phyloP scores from a whole-genome alignment of 2,888 invertebrate species.

The Mactromeris polynyma region DNA sequence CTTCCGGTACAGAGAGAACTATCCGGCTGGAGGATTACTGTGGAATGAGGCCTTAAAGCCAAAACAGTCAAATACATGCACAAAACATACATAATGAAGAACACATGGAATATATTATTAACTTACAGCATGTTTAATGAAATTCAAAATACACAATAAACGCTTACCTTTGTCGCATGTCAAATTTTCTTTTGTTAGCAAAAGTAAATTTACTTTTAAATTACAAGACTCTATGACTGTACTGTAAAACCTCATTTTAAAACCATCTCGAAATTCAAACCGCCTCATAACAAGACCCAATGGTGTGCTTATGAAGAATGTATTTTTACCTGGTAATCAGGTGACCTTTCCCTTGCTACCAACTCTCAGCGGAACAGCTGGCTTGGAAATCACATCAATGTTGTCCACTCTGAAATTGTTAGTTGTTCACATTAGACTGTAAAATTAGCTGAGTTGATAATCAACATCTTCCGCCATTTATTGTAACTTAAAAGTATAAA shows the following conservation, averaged over 20 bases:
- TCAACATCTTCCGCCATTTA: background rate
- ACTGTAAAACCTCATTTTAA: background rate
- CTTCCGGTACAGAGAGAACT: no score
- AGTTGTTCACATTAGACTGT: background rate
- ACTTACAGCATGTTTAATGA: no score
- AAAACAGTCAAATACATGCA: no score
- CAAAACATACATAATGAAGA: no score
- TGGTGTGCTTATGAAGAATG: background rate
- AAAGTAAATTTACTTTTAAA: background rate
- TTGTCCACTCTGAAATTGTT: conserved; percentile 62
- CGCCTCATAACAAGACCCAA: background rate
- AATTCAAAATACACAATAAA: no score
- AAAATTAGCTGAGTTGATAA: background rate
- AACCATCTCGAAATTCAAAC: background rate
- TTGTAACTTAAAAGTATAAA: no score
- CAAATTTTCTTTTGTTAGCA: no score
- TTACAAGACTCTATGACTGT: no score
- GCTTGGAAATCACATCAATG: conserved; percentile 64
- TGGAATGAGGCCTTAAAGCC: no score
- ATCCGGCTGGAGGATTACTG: no score
- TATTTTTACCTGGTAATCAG: conserved; percentile 57
- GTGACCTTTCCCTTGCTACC: conserved; percentile 38
- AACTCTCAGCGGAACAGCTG: conserved; percentile 62
- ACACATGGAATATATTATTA: no score
- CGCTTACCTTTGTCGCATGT: background rate